Evolutionary conservation across 2,888 invertebrate species (phyloP), one percentile per base, ranked within the genome.

Genomic region (Scrobipalpa costella): DNA sequence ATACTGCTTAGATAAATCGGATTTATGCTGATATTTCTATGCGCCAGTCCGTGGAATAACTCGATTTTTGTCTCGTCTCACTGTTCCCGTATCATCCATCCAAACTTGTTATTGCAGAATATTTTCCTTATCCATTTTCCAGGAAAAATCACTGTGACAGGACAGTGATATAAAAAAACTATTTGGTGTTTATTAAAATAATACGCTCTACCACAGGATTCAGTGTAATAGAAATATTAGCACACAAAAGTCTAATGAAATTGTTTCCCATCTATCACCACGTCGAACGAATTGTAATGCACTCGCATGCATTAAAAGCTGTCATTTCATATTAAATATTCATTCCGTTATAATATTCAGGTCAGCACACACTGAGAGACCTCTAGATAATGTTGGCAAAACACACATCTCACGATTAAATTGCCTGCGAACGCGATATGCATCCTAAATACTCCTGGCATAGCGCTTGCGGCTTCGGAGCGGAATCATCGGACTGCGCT

Each of bases 401-500:
- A 44, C 44, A 15, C 44, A 44, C n/a, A 44, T 44, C 44, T 44
- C 44, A 15, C 15, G 44, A 44, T 44, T 44, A 44, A 44, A 44
- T 49, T 49, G 49, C 5, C 11, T 49, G 50, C 19, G 21, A 52
- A 21, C 21, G 50, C 27, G 21, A 21, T 19, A 17, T 52, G 50
- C 50, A 52, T 52, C 50, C 21, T 27, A 44, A 50, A 52, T 52
- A 52, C 50, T 49, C 50, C 7, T 11, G 27, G 11, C 50, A 52
- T 21, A 49, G 49, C 17, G 49, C 19, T 44, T 44, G 5, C 9
- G 19, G 15, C 19, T 8, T 21, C 21, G 11, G 21, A 21, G 21
- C 21, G 50, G 50, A 21, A 21, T 13, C 21, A 21, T 27, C 27
- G 27, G 86, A 84, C 87, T 82, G 72, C 74, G 80, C 83, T 75